A percentile compares a stretch with the other conserved stretches of the same genome.
These are phyloP conservation scores for Drepana falcataria DNA, from an alignment of 2,888 invertebrate genomes.

Conservation along the genomic window DNA sequence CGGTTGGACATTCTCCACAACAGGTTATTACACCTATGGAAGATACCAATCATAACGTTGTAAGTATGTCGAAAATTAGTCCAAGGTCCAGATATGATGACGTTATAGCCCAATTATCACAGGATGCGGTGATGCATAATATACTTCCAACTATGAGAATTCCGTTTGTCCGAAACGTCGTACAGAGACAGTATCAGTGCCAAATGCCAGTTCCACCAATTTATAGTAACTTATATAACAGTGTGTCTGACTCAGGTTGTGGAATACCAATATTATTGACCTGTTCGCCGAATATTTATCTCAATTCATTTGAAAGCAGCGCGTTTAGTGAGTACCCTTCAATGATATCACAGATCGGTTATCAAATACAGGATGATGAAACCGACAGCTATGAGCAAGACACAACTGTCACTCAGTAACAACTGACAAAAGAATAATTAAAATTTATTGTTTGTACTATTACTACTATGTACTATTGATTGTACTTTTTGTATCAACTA, in stretches of 20 bases:
- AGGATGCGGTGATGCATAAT: conserved; percentile 55
- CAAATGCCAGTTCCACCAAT: conserved; percentile 3
- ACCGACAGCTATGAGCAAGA: background rate
- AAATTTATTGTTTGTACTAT: no score
- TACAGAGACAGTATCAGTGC: conserved; percentile 1
- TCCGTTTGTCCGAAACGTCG: conserved; percentile 33
- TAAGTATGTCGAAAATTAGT: conserved; percentile 14
- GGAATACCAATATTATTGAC: conserved; percentile 40
- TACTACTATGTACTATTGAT: no score
- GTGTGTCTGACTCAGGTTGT: conserved; percentile 23
- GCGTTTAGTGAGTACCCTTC: background rate
- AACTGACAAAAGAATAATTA: no score
- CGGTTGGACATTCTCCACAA: no score
- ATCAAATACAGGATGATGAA: background rate
- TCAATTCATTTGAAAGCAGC: conserved; percentile 17
- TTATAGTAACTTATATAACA: conserved; percentile 14
- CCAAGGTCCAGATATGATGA: conserved; percentile 34
- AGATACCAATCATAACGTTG: background rate
- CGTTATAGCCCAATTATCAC: conserved; percentile 39
- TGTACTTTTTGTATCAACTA: no score
- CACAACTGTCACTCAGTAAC: background rate
- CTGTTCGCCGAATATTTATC: conserved; percentile 42
- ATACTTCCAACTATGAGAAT: conserved; percentile 60
- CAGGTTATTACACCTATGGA: no score
- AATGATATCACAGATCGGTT: background rate